A percentile compares a stretch with the other conserved stretches of the same genome.
These are phyloP conservation scores for Chinchilla lanigera DNA, from an alignment of 2,113 vertebrate species.

Conservation along the genomic window DNA sequence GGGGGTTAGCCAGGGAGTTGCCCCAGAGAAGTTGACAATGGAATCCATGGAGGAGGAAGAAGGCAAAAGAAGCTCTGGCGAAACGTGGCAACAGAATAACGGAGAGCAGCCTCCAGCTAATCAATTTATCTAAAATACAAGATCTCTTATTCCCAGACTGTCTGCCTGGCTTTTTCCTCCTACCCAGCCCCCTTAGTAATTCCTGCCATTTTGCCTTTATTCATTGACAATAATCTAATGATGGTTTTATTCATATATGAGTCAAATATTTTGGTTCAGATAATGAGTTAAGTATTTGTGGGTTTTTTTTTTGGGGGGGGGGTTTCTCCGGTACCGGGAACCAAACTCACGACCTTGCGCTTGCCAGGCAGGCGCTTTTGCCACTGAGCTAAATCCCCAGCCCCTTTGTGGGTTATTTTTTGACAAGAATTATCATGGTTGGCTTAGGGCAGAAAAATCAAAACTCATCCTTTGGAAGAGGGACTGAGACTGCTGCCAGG, in stretches of 20 bases:
- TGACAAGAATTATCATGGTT: constrained; percentile 54
- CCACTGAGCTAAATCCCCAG: too few species aligned
- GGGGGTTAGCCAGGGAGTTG: not conserved
- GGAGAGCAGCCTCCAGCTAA: constrained; percentile 3
- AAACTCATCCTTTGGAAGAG: not conserved
- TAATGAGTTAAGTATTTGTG: constrained; percentile 54
- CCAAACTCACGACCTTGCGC: too few species aligned
- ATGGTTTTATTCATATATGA: not conserved
- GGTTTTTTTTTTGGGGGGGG: too few species aligned
- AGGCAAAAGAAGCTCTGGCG: not conserved
- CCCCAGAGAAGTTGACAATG: not conserved
- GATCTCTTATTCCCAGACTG: constrained; percentile 15
- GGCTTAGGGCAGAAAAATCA: constrained; percentile 1
- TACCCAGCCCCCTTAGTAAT: not conserved
- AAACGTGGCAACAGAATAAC: not conserved
- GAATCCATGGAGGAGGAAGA: not conserved
- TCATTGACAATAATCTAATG: constrained; percentile 21
- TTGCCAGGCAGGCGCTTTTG: too few species aligned
- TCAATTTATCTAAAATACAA: constrained; percentile 49
- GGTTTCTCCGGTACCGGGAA: too few species aligned
- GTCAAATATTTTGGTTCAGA: constrained; percentile 35
- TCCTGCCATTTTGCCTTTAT: constrained; percentile 30
- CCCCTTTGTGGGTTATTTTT: constrained; percentile 29
- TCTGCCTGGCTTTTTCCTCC: not conserved
- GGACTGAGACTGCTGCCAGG: not conserved